Evolutionary conservation across 2,113 vertebrate genomes (phyloP).

Genomic region (Pagrus major): DNA sequence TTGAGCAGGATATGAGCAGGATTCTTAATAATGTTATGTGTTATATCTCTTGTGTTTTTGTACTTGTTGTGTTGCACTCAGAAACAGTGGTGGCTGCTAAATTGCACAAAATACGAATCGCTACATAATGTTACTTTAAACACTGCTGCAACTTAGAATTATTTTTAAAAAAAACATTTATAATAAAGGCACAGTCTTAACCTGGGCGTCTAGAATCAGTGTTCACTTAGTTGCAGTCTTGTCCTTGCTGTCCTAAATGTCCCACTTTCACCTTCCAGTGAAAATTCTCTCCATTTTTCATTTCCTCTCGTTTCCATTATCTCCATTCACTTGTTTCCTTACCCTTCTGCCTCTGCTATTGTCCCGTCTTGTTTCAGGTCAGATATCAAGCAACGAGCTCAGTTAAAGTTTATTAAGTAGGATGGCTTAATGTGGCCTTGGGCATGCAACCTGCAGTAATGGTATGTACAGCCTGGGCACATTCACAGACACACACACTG

Average conservation of each 20-base stretch:
- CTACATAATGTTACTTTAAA: too few relatives aligned
- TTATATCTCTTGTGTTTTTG: too few relatives aligned
- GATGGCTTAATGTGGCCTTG: conserved; percentile 64
- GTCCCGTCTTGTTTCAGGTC: conserved; percentile 65
- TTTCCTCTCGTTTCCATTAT: conserved; percentile 8
- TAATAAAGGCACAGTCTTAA: too few relatives aligned
- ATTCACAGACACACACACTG: conserved; percentile 1
- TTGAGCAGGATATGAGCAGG: too few relatives aligned
- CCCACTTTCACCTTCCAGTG: not conserved
- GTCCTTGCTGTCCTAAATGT: not conserved
- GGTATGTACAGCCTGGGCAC: conserved; percentile 10
- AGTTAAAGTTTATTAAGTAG: conserved; percentile 58
- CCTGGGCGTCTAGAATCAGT: not conserved
- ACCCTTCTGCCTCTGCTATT: conserved; percentile 35
- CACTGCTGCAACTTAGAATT: not conserved
- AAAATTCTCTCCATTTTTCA: not conserved
- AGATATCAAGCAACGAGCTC: conserved; percentile 56
- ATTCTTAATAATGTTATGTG: too few relatives aligned
- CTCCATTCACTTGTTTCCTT: not conserved
- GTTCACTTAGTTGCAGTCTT: not conserved
- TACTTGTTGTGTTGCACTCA: too few relatives aligned
- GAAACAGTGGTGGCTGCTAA: too few relatives aligned
- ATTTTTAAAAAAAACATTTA: not conserved
- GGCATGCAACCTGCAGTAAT: conserved; percentile 65
- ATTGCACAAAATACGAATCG: too few relatives aligned